phyloP scores from a whole-genome alignment of 2,113 vertebrate species.

The Spea multiplicata region DNA sequence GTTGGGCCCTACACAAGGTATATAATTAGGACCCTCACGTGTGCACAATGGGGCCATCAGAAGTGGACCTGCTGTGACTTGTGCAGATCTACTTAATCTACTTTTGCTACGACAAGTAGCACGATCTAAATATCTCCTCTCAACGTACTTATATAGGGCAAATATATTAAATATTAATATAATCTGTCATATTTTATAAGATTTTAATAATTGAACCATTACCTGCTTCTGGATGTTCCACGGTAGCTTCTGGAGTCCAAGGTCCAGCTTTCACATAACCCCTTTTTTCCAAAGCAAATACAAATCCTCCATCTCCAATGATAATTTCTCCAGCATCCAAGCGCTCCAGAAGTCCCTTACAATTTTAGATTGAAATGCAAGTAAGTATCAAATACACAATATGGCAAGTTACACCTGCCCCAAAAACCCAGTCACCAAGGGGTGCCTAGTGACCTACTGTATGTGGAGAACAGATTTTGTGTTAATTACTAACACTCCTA shows the following conservation, averaged over 20 bases:
- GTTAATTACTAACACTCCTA: no score
- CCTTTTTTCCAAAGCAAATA: conserved; percentile 92
- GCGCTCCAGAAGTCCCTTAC: conserved; percentile 86
- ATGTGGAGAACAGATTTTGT: no score
- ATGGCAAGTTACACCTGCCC: no score
- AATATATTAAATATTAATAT: not conserved
- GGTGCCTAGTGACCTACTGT: no score
- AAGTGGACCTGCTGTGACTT: no score
- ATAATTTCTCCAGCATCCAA: conserved; percentile 87
- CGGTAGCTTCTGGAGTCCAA: conserved; percentile 93
- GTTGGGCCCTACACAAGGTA: no score
- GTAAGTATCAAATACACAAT: not conserved
- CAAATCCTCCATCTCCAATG: conserved; percentile 94
- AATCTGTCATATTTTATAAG: not conserved
- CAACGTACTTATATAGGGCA: not conserved
- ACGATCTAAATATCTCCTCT: no score
- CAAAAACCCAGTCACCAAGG: no score
- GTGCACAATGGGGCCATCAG: no score
- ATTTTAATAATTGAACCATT: conserved; percentile 38
- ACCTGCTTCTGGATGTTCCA: conserved; percentile 93
- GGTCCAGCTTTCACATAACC: conserved; percentile 96
- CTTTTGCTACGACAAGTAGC: no score
- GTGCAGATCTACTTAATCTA: no score
- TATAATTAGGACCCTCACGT: no score
- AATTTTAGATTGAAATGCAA: not conserved